Conservation (phyloP, 2,113 vertebrate species). For the Cairina moschata region DNA sequence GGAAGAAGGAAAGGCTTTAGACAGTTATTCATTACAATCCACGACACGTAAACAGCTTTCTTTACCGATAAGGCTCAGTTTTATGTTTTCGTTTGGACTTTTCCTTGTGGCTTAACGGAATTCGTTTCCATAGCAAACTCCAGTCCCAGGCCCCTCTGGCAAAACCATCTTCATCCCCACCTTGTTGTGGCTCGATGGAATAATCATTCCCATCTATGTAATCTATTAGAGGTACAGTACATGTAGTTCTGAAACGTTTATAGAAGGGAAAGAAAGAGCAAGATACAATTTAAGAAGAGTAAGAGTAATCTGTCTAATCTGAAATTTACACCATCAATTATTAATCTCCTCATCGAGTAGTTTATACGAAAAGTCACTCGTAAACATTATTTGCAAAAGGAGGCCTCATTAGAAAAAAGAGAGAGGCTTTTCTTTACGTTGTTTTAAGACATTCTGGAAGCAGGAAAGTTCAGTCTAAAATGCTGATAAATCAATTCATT, state of each 20-base stretch:
- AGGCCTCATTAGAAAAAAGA: background rate
- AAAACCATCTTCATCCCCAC: slow-evolving; percentile 97
- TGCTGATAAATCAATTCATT: background rate
- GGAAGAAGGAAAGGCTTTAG: slow-evolving; percentile 75
- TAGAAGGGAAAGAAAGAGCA: slow-evolving; percentile 80
- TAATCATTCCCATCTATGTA: slow-evolving; percentile 99
- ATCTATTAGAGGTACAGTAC: slow-evolving; percentile 99
- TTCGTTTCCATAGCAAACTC: slow-evolving; percentile 98
- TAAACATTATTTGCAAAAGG: background rate
- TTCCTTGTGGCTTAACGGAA: slow-evolving; percentile 94
- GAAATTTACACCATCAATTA: background rate
- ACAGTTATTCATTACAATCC: slow-evolving; percentile 20
- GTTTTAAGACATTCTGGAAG: background rate
- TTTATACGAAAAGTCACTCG: background rate
- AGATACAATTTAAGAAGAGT: slow-evolving; percentile 75
- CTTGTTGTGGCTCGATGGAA: slow-evolving; percentile 98
- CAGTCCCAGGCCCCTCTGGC: slow-evolving; percentile 98
- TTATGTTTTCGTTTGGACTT: slow-evolving; percentile 92
- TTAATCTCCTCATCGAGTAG: background rate
- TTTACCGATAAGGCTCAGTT: slow-evolving; percentile 98
- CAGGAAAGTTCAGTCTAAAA: background rate
- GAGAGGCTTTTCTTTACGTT: background rate
- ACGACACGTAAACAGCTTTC: slow-evolving; percentile 64
- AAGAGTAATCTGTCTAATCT: slow-evolving; percentile 58
- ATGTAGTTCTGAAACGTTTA: slow-evolving; percentile 93